Evolutionary conservation across 2,113 vertebrate genomes (phyloP), one percentile per base, ranked within the genome.

Genomic region (Hydrolagus affinis): DNA sequence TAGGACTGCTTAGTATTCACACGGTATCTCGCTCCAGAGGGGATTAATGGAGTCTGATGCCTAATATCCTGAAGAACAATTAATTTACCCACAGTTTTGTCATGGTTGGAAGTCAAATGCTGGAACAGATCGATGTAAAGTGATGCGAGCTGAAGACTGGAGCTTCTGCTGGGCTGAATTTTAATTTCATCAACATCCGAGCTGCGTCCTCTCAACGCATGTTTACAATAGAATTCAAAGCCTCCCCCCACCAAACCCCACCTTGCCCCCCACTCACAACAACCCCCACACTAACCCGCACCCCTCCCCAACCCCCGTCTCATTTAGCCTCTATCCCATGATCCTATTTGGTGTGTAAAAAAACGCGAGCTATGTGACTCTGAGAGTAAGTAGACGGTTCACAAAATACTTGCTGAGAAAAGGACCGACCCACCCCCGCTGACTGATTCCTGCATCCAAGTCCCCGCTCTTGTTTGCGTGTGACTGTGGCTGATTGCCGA

Each of bases 71-170:
- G 95, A 95, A 97, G 97, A 97, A 98, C 97, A 99, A 99, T 99
- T 99, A 98, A 99, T 99, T 99, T 98, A 96, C 97, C 96, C 96
- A 96, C 96, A 97, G 96, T 98, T 99, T 99, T 98, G 97, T 99
- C 97, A 97, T 97, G 96, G 97, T 96, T 97, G 97, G 97, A 98
- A 99, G 97, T 98, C 97, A 98, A 98, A 97, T 95, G 97, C 95
- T 98, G 97, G 97, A 98, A 98, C 97, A 96, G 97, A 99, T 98
- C 97, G 95, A 99, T 98, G 96, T 95, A 92, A 92, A 91, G 93
- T 94, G 91, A 94, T 92, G 94, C 92, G 93, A 94, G 95, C 95
- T 92, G 92, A 94, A 95, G 94, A 93, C 92, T 94, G 92, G 94
- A 94, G 95, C 94, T 94, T 95, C 94, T 95, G 96, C 90, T 92